Percentiles rank a stretch among this genome's conserved stretches.
Conservation (phyloP, 2,888 invertebrate genomes). For the Trichacis sp. region DNA sequence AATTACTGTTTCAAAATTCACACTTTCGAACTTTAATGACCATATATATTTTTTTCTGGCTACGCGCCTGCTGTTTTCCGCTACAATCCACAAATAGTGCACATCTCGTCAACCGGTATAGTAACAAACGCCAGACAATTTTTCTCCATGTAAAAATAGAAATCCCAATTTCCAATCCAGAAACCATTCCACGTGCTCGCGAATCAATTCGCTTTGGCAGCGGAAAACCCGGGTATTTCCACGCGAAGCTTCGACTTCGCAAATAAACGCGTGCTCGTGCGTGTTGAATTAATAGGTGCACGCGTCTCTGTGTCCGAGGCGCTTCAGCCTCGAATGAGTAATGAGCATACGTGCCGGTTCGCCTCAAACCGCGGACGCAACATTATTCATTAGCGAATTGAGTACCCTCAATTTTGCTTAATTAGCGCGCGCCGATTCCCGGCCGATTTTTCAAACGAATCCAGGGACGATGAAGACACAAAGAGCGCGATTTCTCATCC, state of each 20-base stretch:
- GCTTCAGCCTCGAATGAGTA: constrained; percentile 15
- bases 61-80: no score
- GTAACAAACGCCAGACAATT: no score
- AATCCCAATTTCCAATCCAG: no score
- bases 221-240: no score
- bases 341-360: constrained; percentile 20
- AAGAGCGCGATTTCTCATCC: neutral
- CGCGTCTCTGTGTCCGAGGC: constrained; percentile 6
- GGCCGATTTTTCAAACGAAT: constrained; percentile 2
- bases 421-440: constrained; percentile 12
- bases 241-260: neutral
- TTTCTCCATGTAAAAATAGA: no score
- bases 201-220: no score
- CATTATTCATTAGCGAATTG: constrained; percentile 19
- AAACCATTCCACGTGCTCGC: no score
- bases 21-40: no score
- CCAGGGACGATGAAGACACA: constrained; percentile 1
- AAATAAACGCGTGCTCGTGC: constrained; percentile 11
- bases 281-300: constrained; percentile 14
- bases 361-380: constrained; percentile 18
- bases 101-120: no score
- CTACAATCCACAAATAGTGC: no score
- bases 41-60: no score
- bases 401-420: constrained; percentile 13
- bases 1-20: no score